Conservation (phyloP, 1,140 invertebrate species). For the Diprion similis region DNA sequence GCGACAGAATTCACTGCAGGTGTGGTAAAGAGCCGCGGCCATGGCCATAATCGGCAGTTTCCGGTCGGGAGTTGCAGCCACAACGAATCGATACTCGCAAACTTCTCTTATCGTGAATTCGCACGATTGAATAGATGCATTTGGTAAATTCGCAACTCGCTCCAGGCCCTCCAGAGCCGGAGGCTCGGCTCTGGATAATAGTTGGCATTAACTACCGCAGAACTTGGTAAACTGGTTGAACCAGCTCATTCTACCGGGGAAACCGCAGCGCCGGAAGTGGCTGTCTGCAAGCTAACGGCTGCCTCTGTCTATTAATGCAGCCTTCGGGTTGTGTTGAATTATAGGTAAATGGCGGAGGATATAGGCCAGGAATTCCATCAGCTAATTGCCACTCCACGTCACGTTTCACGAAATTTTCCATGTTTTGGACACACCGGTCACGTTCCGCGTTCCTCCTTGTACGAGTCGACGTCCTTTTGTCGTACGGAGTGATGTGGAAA, state of each 20-base stretch:
- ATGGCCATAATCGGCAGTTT: neutral
- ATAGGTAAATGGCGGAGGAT: too few species aligned
- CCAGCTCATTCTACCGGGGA: neutral
- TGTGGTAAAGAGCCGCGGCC: too few species aligned
- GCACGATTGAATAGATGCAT: neutral
- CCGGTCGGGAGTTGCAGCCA: neutral
- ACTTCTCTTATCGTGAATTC: neutral
- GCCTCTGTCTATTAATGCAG: too few species aligned
- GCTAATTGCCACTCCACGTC: too few species aligned
- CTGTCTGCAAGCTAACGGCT: neutral
- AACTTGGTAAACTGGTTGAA: neutral
- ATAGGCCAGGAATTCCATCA: too few species aligned
- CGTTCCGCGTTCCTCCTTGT: too few species aligned
- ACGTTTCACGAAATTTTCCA: too few species aligned
- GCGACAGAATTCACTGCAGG: too few species aligned
- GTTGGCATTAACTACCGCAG: neutral
- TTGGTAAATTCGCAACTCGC: neutral
- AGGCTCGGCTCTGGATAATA: neutral
- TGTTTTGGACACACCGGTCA: too few species aligned
- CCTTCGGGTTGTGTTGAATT: too few species aligned
- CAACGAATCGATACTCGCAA: neutral
- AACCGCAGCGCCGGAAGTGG: constrained; percentile 3
- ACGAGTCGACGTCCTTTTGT: too few species aligned
- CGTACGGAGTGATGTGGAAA: too few species aligned
- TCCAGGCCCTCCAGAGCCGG: neutral